These are phyloP conservation scores for Resseliella maxima DNA, from an alignment of 2,888 invertebrate genomes.

Conservation along the genomic window DNA sequence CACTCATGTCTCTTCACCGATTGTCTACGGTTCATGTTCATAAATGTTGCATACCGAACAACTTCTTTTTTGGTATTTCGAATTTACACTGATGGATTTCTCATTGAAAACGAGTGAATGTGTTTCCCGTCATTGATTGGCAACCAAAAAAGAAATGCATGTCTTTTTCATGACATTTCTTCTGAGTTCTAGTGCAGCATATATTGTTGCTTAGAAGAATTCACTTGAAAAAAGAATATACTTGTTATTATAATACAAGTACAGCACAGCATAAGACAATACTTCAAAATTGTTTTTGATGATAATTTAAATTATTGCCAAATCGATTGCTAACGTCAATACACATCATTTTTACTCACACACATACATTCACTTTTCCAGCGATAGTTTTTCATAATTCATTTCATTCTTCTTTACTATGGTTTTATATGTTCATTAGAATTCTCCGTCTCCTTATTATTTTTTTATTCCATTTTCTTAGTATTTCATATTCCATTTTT, in stretches of 20 bases:
- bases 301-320: slow-evolving; percentile 21
- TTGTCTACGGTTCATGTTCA: not conserved
- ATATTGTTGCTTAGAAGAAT: not conserved
- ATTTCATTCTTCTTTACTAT: slow-evolving; percentile 8
- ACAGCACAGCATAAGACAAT: not conserved
- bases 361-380: slow-evolving; percentile 20
- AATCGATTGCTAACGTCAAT: slow-evolving; percentile 5
- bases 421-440: too few relatives aligned
- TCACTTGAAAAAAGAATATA: not conserved
- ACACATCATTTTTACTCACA: not conserved
- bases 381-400: slow-evolving; percentile 11
- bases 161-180: not conserved
- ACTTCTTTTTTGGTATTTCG: not conserved
- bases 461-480: not conserved
- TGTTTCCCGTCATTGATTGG: slow-evolving; percentile 15
- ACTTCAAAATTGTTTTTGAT: not conserved
- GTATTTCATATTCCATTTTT: slow-evolving; percentile 6
- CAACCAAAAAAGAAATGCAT: slow-evolving; percentile 14
- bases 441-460: not conserved
- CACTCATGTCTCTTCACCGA: not conserved
- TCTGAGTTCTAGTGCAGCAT: slow-evolving; percentile 7
- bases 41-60: not conserved
- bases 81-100: not conserved
- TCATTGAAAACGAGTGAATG: not conserved
- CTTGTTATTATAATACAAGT: not conserved